Percentiles rank a stretch among this genome's conserved stretches.
Conservation (phyloP, 92 coral and sea anemone genomes). For the Epizoanthus stellaris region DNA sequence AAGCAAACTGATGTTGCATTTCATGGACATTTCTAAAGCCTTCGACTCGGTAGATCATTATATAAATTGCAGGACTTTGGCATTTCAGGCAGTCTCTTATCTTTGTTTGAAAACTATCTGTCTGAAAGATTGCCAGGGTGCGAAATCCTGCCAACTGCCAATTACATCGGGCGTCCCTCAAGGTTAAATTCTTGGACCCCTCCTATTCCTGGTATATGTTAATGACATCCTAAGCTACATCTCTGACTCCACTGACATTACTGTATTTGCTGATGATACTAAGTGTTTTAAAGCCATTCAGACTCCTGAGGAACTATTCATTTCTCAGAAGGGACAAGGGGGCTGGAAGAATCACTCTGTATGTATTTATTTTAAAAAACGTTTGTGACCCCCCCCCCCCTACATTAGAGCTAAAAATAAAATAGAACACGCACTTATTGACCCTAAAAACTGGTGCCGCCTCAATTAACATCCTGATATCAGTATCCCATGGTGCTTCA, state of each 20-base stretch:
- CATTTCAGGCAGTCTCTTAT: not conserved
- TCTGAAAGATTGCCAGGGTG: constrained; percentile 10
- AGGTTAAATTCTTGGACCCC: not conserved
- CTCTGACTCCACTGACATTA: not conserved
- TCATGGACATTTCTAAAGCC: constrained; percentile 21
- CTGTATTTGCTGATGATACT: not conserved
- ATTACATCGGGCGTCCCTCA: not conserved
- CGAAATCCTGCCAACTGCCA: not conserved
- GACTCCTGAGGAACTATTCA: too few relatives aligned
- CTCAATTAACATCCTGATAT: too few relatives aligned
- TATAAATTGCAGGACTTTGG: not conserved
- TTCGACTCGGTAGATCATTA: constrained; percentile 8
- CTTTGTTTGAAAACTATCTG: constrained; percentile 5
- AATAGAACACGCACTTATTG: too few relatives aligned
- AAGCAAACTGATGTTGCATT: constrained; percentile 4
- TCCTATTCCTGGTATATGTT: not conserved
- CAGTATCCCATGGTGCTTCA: too few relatives aligned
- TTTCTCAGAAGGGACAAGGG: too few relatives aligned
- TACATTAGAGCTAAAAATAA: too few relatives aligned
- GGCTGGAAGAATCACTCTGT: too few relatives aligned
- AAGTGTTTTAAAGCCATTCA: too few relatives aligned
- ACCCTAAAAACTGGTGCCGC: too few relatives aligned
- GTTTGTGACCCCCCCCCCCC: too few relatives aligned
- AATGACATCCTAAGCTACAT: not conserved
- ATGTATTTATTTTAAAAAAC: too few relatives aligned